phyloP scores from a whole-genome alignment of 2,113 vertebrate species.

The Bubalus kerabau region DNA sequence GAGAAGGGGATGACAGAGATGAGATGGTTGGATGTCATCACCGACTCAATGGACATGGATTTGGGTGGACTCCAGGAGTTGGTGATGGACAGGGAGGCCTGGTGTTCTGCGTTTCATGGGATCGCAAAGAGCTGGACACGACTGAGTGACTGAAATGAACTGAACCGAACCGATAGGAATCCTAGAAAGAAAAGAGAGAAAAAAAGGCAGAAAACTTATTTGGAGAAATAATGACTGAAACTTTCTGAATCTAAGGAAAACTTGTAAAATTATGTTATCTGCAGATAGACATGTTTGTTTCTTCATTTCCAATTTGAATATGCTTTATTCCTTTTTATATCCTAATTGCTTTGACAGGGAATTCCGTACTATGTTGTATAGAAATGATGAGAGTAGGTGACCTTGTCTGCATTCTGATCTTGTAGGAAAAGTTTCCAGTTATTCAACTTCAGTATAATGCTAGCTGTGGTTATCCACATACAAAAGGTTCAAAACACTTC shows the following conservation, averaged over 20 bases:
- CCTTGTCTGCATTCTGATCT: neutral
- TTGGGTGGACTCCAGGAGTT: neutral
- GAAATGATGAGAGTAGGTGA: neutral
- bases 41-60: neutral
- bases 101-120: fast-evolving
- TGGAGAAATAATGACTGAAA: neutral
- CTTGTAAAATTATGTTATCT: neutral
- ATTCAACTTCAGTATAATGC: neutral
- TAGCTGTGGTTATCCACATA: neutral
- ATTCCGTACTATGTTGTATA: neutral
- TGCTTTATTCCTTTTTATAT: neutral
- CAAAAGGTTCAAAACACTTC: neutral
- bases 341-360: neutral
- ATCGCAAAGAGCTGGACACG: neutral
- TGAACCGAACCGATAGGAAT: neutral
- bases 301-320: neutral
- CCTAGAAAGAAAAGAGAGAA: neutral
- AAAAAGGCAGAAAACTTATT: neutral
- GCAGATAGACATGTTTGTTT: neutral
- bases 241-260: neutral
- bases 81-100: neutral
- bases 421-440: neutral
- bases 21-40: neutral
- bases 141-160: neutral
- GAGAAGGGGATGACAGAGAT: neutral